These are phyloP conservation scores for Urechis unicinctus DNA, from an alignment of 2,888 invertebrate species.

Conservation along the genomic window DNA sequence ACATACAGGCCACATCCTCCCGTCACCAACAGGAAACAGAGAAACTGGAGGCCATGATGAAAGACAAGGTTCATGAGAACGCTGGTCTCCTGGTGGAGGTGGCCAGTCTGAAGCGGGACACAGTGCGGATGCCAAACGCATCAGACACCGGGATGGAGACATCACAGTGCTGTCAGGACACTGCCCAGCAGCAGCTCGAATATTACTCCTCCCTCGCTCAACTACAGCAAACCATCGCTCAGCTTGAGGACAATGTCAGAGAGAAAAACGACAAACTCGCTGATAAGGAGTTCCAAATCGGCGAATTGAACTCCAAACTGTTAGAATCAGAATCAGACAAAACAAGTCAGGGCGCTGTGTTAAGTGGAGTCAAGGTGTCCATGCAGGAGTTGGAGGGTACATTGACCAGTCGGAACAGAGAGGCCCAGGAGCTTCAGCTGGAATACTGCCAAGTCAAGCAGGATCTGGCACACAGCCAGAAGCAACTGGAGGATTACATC, in stretches of 20 bases:
- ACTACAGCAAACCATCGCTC: background rate
- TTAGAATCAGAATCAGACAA: too few relatives aligned
- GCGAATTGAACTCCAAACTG: background rate
- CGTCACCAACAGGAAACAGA: background rate
- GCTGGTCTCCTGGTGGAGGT: background rate
- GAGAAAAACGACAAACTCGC: background rate
- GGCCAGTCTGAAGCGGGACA: too few relatives aligned
- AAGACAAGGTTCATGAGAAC: background rate
- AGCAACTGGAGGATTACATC: constrained; percentile 15
- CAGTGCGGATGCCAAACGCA: too few relatives aligned
- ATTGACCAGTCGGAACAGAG: background rate
- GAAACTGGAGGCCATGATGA: background rate
- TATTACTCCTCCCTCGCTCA: background rate
- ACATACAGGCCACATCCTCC: background rate
- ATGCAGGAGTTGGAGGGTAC: background rate
- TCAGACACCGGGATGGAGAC: too few relatives aligned
- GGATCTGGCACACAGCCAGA: too few relatives aligned
- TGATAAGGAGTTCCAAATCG: too few relatives aligned
- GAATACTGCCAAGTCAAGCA: too few relatives aligned
- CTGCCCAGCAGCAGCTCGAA: background rate
- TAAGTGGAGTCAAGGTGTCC: too few relatives aligned
- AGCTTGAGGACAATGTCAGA: background rate
- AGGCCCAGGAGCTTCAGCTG: background rate
- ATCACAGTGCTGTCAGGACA: too few relatives aligned
- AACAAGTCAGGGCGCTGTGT: background rate